Base-by-base conservation (phyloP, 2,113 vertebrate species). In the Prunella fulvescens region DNA sequence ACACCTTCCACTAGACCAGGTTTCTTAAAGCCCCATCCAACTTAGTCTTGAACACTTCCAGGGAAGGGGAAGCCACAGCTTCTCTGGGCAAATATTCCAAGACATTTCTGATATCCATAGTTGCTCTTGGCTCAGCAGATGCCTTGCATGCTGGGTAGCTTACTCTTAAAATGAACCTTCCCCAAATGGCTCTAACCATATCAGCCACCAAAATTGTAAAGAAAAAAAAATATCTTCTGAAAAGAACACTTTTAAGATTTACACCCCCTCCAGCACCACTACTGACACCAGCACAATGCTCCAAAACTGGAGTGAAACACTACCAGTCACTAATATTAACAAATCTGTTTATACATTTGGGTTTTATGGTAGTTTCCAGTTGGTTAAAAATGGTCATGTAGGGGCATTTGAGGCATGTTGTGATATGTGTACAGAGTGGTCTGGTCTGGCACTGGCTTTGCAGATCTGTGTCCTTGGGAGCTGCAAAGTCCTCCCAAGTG, bases 211-310 rank as follows among this genome's bases (percentile, higher is more conserved):
- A 57, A 89, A 66, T 2, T 19, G 8, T 42, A 10, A 37, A 16
- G 12, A 15, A 72, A 77, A 67, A 76, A 57, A 60, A 6, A 2
- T 5, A 1, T 24, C 3, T 45, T 53, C 23, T 70, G 42, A 50
- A 87, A 84, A 62, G 2, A 29, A 7, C 1, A 24, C 2, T 79
- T 87, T 9, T 26, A 13, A 67, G 37, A 67, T 67, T 67, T 71
- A 26, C 3, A 53, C 3, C 10, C 35, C 15, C 18, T 85, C 69
- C 26, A 71, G 12, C 24, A 48, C 6, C 33, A 44, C 19, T 56
- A 16, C 31, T 54, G 28, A 44, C 44, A 25, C 5, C 22, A 69
- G 8, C 14, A n/a, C 0, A 0, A 17, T 25, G 13, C 31, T 88
- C 71, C 28, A 29, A 56, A 82, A 15, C 18, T 10, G 12, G 23